Conservation (phyloP, 2,797 vertebrate species). For the Argya squamiceps region DNA sequence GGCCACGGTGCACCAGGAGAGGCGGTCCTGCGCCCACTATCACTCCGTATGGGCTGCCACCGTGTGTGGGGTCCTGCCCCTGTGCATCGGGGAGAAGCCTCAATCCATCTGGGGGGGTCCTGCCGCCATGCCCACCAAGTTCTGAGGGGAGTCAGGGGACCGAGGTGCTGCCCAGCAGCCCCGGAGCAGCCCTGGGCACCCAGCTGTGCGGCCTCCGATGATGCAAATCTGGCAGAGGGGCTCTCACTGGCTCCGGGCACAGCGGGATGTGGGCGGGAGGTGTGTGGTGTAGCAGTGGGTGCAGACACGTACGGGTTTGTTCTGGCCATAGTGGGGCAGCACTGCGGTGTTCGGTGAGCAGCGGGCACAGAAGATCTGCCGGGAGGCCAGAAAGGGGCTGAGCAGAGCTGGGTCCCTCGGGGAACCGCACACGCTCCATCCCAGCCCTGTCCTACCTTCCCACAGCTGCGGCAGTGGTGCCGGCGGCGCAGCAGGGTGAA, state of each 20-base stretch:
- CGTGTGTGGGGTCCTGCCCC: neutral
- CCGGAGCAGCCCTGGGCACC: rapidly evolving
- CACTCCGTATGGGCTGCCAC: rapidly evolving
- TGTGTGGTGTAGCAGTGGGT: conserved; percentile 68
- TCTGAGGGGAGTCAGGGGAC: neutral
- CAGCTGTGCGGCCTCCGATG: rapidly evolving
- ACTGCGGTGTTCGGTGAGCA: conserved; percentile 58
- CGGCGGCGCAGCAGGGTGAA: conserved; percentile 74
- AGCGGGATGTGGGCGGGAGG: neutral
- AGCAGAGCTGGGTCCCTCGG: rapidly evolving
- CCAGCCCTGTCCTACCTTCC: conserved; percentile 50
- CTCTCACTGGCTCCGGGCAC: neutral
- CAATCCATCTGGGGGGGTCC: neutral
- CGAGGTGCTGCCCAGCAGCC: neutral
- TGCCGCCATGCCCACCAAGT: neutral
- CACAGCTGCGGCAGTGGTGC: conserved; percentile 78
- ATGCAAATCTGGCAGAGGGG: neutral
- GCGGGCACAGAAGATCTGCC: conserved; percentile 78
- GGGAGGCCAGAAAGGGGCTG: neutral
- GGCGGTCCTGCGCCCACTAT: neutral
- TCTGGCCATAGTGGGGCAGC: conserved; percentile 55
- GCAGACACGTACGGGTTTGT: conserved; percentile 66
- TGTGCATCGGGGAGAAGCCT: neutral
- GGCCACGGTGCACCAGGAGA: neutral
- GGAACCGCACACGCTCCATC: rapidly evolving